Conservation (phyloP, 2,797 vertebrate genomes). For the Aplochiton taeniatus region DNA sequence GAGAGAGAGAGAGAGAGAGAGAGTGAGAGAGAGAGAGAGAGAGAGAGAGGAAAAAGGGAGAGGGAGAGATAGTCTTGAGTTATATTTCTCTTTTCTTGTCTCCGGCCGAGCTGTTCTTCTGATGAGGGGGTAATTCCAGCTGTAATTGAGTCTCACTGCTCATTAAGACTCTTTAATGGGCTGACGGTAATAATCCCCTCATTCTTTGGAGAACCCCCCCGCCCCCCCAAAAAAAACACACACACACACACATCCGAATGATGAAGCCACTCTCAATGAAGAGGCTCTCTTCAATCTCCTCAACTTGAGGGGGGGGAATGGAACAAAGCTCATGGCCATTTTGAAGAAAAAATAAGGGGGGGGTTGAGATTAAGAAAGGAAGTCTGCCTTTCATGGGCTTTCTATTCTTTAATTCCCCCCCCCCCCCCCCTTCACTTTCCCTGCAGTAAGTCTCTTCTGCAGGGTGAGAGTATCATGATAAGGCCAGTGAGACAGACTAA, state of each 20-base stretch:
- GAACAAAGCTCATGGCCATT: slow-evolving; percentile 49
- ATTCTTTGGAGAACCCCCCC: slow-evolving; percentile 57
- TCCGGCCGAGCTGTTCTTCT: slow-evolving; percentile 72
- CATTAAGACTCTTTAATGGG: slow-evolving; percentile 77
- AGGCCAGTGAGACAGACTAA: no score
- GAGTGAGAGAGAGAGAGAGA: no score
- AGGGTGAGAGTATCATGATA: no score
- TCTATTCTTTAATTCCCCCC: neutral
- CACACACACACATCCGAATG: slow-evolving; percentile 54
- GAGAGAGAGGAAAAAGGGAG: neutral
- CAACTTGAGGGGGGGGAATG: slow-evolving; percentile 41
- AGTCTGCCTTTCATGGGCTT: slow-evolving; percentile 29
- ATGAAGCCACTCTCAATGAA: slow-evolving; percentile 56
- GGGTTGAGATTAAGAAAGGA: slow-evolving; percentile 43
- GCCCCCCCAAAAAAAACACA: neutral
- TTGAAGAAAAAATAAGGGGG: slow-evolving; percentile 32
- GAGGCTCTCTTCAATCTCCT: slow-evolving; percentile 50
- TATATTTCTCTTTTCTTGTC: slow-evolving; percentile 64
- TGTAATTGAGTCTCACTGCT: slow-evolving; percentile 79
- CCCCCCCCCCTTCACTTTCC: neutral
- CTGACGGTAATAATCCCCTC: slow-evolving; percentile 74
- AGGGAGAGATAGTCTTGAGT: slow-evolving; percentile 21
- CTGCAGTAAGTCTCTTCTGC: neutral
- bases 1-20: neutral
- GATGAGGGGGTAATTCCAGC: slow-evolving; percentile 77